Evolutionary conservation across 2,888 invertebrate genomes (phyloP).

Genomic region (Ochlodes sylvanus): DNA sequence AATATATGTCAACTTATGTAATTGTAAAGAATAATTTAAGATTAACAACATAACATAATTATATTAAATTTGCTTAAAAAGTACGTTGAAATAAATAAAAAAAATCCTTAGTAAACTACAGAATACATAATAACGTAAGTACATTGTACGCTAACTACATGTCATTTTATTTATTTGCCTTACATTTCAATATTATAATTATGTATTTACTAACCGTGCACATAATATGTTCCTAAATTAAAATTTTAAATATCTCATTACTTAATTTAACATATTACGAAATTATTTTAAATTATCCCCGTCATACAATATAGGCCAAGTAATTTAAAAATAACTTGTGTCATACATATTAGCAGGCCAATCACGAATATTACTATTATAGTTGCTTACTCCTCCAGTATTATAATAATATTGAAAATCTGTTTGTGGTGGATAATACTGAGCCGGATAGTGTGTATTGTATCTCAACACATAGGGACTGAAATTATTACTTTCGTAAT

Average conservation of each 20-base stretch:
- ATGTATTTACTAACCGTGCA: no score
- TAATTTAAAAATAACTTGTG: slow-evolving; percentile 43
- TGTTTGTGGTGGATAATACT: slow-evolving; percentile 9
- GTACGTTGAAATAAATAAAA: no score
- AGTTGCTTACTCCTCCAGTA: neutral
- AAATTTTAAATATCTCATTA: no score
- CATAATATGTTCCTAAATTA: no score
- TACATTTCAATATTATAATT: neutral
- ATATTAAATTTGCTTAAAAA: neutral
- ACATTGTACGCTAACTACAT: neutral
- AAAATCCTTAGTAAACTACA: no score
- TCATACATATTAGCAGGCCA: slow-evolving; percentile 46
- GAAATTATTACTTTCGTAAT: slow-evolving; percentile 1
- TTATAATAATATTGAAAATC: slow-evolving; percentile 19
- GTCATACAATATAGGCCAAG: neutral
- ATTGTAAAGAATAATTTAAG: neutral
- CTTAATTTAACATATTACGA: no score
- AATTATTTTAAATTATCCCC: neutral
- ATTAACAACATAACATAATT: neutral
- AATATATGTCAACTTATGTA: neutral
- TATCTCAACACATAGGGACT: neutral
- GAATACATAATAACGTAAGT: neutral
- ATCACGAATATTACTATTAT: slow-evolving; percentile 25
- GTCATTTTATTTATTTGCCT: neutral
- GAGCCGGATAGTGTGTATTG: neutral